Evolutionary conservation across 2,797 vertebrate genomes (phyloP).

Genomic region (Picus viridis): DNA sequence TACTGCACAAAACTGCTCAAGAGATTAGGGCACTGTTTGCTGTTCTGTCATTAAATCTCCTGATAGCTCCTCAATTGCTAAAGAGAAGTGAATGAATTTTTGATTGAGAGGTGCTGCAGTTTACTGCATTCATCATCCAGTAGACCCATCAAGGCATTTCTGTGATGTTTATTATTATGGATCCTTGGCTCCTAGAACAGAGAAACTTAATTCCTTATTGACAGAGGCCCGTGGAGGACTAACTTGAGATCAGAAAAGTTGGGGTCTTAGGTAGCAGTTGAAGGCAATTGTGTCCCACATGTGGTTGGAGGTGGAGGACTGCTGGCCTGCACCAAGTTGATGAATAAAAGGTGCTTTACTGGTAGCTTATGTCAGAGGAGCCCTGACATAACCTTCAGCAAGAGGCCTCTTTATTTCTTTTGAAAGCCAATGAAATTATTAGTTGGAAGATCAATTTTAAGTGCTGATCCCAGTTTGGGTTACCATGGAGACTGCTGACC

Average conservation of each 20-base stretch:
- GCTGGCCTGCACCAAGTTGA: not conserved
- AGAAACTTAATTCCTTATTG: not conserved
- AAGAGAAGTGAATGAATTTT: not conserved
- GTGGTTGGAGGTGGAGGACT: not conserved
- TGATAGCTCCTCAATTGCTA: not conserved
- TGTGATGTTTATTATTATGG: not conserved
- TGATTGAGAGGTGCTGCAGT: not conserved
- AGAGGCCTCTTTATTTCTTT: not conserved
- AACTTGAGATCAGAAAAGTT: fast-evolving
- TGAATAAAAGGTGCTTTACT: not conserved
- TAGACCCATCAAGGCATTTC: not conserved
- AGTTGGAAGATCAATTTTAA: not conserved
- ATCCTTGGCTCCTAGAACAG: not conserved
- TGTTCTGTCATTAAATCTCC: not conserved
- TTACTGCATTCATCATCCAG: not conserved
- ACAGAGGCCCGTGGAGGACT: not conserved
- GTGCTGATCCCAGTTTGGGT: not conserved
- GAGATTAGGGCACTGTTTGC: not conserved
- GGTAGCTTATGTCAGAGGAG: not conserved
- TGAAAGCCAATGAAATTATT: not conserved
- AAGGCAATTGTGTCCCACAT: not conserved
- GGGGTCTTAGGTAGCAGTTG: fast-evolving
- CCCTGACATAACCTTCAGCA: not conserved
- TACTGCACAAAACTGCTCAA: not conserved
- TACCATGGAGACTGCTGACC: slow-evolving; percentile 27